Evolutionary conservation across 37 sponge, comb jelly and placozoan species (phyloP), one percentile per base, ranked within the genome.

Genomic region (Diacarnus erythraeanus): DNA sequence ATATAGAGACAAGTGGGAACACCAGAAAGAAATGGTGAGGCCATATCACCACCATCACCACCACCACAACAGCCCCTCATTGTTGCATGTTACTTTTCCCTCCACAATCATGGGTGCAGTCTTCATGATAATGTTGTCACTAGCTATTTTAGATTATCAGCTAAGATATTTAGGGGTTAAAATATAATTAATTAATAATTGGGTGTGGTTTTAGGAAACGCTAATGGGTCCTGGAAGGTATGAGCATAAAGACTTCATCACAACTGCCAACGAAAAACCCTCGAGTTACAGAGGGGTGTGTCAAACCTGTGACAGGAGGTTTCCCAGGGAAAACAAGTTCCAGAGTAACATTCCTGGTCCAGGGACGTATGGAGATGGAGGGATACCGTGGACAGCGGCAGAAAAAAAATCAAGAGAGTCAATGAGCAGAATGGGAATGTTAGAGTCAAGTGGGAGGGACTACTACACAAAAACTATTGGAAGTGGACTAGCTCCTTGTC

Each of bases 161-260:
- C n/a, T n/a, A n/a, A n/a, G n/a, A n/a, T n/a, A n/a, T n/a, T n/a
- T n/a, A n/a, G n/a, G n/a, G n/a, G n/a, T n/a, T n/a, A n/a, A n/a
- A n/a, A n/a, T n/a, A n/a, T n/a, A n/a, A n/a, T n/a, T n/a, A n/a
- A n/a, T n/a, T 60, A 38, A 3, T 57, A 1, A 64, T 77, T 1
- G n/a, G n/a, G n/a, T n/a, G n/a, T n/a, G n/a, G n/a, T n/a, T 43
- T 9, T 38, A 85, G 81, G 77, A 72, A 27, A 82, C 88, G 80
- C 84, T 78, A 10, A 80, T 93, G 35, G 98, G 98, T 29, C 98
- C 98, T 18, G 98, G 98, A 31, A 85, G 71, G 36, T 98, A 98
- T 81, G 47, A 69, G 29, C 81, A 38, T 23, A 86, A 76, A 70
- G 87, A 88, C 65, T 88, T 95, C 40, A 71, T 90, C 38, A 80